Evolutionary conservation across 2,113 vertebrate genomes (phyloP).

Genomic region (Nothocercus julius): DNA sequence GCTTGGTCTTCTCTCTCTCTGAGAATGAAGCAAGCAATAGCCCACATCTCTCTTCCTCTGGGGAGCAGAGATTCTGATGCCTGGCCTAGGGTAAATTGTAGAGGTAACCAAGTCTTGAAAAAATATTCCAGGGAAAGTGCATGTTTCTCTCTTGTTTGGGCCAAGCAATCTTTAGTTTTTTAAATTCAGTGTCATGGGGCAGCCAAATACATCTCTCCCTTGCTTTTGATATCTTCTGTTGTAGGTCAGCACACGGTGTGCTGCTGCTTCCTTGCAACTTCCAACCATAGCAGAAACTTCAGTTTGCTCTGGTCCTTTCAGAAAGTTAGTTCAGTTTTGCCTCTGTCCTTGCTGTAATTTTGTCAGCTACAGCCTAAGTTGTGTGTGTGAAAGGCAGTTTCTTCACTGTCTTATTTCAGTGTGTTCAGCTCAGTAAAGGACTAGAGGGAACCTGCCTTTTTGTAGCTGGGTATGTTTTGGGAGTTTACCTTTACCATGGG

Average conservation of each 20-base stretch:
- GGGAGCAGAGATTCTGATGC: slow-evolving; percentile 6
- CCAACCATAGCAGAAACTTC: not conserved
- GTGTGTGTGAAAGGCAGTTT: not conserved
- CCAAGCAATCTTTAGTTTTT: slow-evolving; percentile 42
- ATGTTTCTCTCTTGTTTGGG: slow-evolving; percentile 50
- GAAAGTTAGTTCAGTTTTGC: no score
- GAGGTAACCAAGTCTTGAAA: slow-evolving; percentile 62
- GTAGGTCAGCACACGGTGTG: not conserved
- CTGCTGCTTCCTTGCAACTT: not conserved
- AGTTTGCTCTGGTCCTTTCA: not conserved
- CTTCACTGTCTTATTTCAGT: not conserved
- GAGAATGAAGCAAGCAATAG: slow-evolving; percentile 30
- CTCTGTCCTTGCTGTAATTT: not conserved
- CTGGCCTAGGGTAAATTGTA: slow-evolving; percentile 49
- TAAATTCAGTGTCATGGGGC: not conserved
- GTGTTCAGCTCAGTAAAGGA: not conserved
- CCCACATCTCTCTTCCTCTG: not conserved
- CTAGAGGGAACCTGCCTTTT: not conserved
- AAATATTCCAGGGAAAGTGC: slow-evolving; percentile 53
- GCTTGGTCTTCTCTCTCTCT: slow-evolving; percentile 5
- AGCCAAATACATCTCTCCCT: slow-evolving; percentile 33
- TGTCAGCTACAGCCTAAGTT: not conserved
- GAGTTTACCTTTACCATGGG: not conserved
- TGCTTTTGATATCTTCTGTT: not conserved
- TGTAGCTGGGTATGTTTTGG: not conserved